Evolutionary conservation across 2,797 vertebrate genomes (phyloP).

Genomic region (Setipinna tenuifilis): DNA sequence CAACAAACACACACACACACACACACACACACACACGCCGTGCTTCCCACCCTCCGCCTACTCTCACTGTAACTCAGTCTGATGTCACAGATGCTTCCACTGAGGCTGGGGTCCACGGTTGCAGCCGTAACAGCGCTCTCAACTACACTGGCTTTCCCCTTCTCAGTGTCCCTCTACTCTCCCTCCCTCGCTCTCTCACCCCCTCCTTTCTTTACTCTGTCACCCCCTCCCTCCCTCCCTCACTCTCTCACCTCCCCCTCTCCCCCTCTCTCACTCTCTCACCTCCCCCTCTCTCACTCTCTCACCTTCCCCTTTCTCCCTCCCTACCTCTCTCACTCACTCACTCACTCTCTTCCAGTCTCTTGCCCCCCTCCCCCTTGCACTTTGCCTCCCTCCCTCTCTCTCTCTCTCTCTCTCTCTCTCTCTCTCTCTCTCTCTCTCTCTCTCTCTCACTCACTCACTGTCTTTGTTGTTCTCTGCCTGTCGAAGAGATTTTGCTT

Average conservation of each 20-base stretch:
- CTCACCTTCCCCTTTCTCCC: too few relatives aligned
- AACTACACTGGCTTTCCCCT: neutral
- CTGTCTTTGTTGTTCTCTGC: conserved; percentile 38
- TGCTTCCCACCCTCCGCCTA: neutral
- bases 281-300: neutral
- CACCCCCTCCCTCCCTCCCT: too few relatives aligned
- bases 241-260: too few relatives aligned
- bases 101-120: neutral
- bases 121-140: neutral
- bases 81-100: conserved; percentile 1
- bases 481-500: neutral
- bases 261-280: neutral
- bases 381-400: neutral
- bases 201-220: too few relatives aligned
- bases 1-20: neutral
- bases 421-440: neutral
- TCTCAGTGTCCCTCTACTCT: neutral
- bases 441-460: conserved; percentile 42
- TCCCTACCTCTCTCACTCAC: neutral
- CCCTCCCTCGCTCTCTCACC: too few relatives aligned
- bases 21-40: too few relatives aligned
- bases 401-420: neutral
- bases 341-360: conserved; percentile 28
- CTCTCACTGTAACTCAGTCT: neutral
- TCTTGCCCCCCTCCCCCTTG: neutral